Conservation (phyloP, 2,888 invertebrate species). For the Hirtodrosophila cameraria region DNA sequence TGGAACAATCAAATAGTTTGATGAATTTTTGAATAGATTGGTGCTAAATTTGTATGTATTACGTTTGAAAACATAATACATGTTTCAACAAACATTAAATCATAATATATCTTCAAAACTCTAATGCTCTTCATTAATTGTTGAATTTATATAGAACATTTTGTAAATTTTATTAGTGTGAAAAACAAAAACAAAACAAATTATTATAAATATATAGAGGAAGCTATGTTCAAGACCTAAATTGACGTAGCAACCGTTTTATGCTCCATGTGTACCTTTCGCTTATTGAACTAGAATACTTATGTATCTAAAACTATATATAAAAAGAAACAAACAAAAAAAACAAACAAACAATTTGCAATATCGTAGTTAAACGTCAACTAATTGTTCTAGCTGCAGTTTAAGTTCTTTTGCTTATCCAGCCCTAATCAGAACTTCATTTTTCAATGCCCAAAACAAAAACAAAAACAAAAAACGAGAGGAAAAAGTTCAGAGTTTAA, state of each 20-base stretch:
- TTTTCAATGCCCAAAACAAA: constrained; percentile 1
- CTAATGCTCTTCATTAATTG: constrained; percentile 70
- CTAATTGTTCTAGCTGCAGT: constrained; percentile 53
- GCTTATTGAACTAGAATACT: constrained; percentile 68
- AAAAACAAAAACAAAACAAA: constrained; percentile 30
- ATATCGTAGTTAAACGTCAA: constrained; percentile 53
- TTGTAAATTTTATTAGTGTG: constrained; percentile 74
- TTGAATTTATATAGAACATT: constrained; percentile 78
- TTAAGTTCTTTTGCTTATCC: constrained; percentile 24
- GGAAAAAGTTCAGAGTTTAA: constrained; percentile 6
- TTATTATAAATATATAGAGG: constrained; percentile 35
- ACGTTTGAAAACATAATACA: constrained; percentile 58
- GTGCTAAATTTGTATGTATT: constrained; percentile 79
- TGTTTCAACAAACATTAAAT: constrained; percentile 40
- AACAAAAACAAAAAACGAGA: too few relatives aligned
- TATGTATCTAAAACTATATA: constrained; percentile 46
- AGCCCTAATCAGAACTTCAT: not conserved
- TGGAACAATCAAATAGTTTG: constrained; percentile 81
- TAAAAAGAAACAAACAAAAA: constrained; percentile 35
- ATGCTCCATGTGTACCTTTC: constrained; percentile 82
- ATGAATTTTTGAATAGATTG: constrained; percentile 82
- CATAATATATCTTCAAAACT: constrained; percentile 41
- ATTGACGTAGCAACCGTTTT: constrained; percentile 56
- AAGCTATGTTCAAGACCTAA: constrained; percentile 37
- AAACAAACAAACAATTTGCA: constrained; percentile 43